Evolutionary conservation across 2,113 vertebrate genomes (phyloP).

Genomic region (Uropsilus gracilis): DNA sequence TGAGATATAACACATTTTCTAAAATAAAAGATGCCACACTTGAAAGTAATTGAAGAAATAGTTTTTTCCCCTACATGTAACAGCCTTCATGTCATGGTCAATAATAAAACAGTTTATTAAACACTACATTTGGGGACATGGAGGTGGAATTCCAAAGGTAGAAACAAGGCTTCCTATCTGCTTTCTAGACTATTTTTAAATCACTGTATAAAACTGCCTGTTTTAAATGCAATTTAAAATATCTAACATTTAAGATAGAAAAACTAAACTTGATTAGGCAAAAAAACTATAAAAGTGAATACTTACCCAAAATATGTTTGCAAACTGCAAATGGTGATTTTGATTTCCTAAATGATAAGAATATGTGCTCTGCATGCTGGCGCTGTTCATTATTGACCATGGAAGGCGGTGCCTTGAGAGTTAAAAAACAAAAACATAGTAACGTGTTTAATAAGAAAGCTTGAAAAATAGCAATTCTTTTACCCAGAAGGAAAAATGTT

Average conservation of each 20-base stretch:
- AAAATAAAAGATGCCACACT: neutral
- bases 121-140: neutral
- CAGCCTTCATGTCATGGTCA: neutral
- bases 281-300: slow-evolving; percentile 36
- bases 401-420: slow-evolving; percentile 95
- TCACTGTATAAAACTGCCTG: neutral
- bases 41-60: slow-evolving; percentile 29
- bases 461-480: neutral
- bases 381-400: slow-evolving; percentile 99
- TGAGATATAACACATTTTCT: slow-evolving; percentile 12
- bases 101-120: slow-evolving; percentile 40
- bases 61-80: neutral
- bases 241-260: slow-evolving; percentile 28
- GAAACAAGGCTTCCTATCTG: slow-evolving; percentile 27
- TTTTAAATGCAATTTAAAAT: slow-evolving; percentile 61
- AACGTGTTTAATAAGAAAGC: slow-evolving; percentile 1
- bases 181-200: slow-evolving; percentile 31
- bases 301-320: slow-evolving; percentile 98
- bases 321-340: slow-evolving; percentile 99
- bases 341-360: slow-evolving; percentile 99
- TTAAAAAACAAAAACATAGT: slow-evolving; percentile 54
- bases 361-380: slow-evolving; percentile 98
- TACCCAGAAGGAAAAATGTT: neutral
- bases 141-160: slow-evolving; percentile 13
- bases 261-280: neutral